These are phyloP conservation scores for Propithecus perrieri DNA, from an alignment of 2,797 vertebrate genomes.

Conservation along the genomic window DNA sequence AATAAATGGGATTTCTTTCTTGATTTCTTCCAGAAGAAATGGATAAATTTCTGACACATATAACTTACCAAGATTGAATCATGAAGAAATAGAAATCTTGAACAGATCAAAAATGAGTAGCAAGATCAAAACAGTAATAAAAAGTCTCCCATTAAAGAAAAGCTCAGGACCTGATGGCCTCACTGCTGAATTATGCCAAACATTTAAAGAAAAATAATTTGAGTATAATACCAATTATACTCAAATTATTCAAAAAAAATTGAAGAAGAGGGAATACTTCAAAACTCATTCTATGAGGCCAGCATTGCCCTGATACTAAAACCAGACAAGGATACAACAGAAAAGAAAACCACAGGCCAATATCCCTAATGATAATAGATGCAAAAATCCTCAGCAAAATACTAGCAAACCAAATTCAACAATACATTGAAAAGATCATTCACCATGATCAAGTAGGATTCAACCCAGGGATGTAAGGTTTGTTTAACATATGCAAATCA, in stretches of 20 bases:
- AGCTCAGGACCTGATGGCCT: not conserved
- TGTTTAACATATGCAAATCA: not conserved
- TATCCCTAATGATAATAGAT: too few relatives aligned
- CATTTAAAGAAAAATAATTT: not conserved
- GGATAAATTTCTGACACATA: not conserved
- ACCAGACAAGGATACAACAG: too few relatives aligned
- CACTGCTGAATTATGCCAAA: not conserved
- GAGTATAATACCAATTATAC: not conserved
- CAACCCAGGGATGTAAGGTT: too few relatives aligned
- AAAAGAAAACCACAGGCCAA: too few relatives aligned
- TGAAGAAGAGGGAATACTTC: not conserved
- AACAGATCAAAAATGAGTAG: not conserved
- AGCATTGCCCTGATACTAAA: not conserved
- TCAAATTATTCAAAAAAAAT: not conserved
- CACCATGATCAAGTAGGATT: not conserved
- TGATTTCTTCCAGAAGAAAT: not conserved
- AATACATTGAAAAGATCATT: not conserved
- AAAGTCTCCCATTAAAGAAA: not conserved
- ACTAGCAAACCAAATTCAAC: not conserved
- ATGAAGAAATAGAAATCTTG: not conserved
- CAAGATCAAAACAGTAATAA: not conserved
- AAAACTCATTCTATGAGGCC: not conserved
- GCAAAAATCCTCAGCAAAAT: too few relatives aligned
- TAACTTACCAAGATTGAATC: not conserved
- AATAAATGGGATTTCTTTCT: not conserved